Base-by-base conservation (phyloP, 2,888 invertebrate species). In the Cryptus viduatorius region DNA sequence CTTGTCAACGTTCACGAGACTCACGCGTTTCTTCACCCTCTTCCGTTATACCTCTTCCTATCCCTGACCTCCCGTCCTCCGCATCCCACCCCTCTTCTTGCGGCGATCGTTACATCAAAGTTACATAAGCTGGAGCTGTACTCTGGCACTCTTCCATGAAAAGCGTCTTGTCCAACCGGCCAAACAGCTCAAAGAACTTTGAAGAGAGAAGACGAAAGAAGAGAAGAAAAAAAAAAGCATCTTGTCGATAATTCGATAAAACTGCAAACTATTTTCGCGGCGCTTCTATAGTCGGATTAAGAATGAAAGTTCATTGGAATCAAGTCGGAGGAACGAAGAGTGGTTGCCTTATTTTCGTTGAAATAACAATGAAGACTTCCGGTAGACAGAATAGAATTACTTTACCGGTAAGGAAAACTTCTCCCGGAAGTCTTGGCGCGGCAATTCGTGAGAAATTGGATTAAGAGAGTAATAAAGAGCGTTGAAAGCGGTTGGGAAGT, bases 1-100 rank as follows among this genome's bases (percentile, higher is more conserved):
- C 69, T 53, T 56, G 81, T 81, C 81, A 69, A 69, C 64, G 19
- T 76, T 81, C 81, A 24, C 81, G 14, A 69, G 31, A 19, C 56
- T 77, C 67, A 56, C 48, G 24, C 59, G 72, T 67, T 77, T 72
- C 64, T 71, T 69, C 29, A 19, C 42, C 42, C 29, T 31, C 12
- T 56, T 12, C 19, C 48, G 69, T 73, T 69, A 7, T n/a, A 29
- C 61, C 29, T 10, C 61, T 14, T 37, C 37, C 37, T 37, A 8
- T 8, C 37, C 7, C 29, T 53, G 24, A 24, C 24, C 24, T 24
- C 24, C 2, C 24, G 3, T 24, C 24, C 24, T 3, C 3, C 24
- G 3, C 24, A 24, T 3, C 24, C 24, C 5, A 0, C 4, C 53
- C 5, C 61, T 1, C 31, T 24, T 31, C 31, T n/a, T 16, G 61